Base-by-base conservation (phyloP, 2,888 invertebrate genomes). In the Drosophila fungiperda region DNA sequence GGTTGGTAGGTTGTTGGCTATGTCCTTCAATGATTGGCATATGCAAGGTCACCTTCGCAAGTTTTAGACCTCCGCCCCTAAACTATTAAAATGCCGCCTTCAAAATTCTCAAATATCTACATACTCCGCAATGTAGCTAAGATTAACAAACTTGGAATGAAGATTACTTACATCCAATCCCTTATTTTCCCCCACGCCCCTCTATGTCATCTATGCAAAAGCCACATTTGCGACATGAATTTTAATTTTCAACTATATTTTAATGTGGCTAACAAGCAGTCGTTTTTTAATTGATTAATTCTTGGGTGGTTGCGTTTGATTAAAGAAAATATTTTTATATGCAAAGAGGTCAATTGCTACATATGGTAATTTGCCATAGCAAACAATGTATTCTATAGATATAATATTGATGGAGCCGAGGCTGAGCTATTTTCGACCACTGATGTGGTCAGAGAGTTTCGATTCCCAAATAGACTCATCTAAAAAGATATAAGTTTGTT, bases 231-330 rank as follows among this genome's bases (percentile, higher is more conserved):
- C 73, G 60, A 85, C 88, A 90, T 85, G 85, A 87, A 85, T 90
- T 88, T 88, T 80, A 88, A 85, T 85, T 89, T 83, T 68, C 84
- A 86, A 90, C 86, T 86, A 86, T 87, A 83, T 75, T 87, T 90
- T 86, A 86, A 90, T 90, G 70, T 76, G 72, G 74, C 76, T 78
- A 84, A 89, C 89, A 85, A 87, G 85, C 89, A 68, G 68, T 67
- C 68, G 67, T 70, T 64, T 81, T 74, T 77, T 87, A 90, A 90
- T 86, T 90, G 82, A 88, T 84, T 90, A 90, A 89, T 90, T 86
- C 87, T 89, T 81, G 55, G 79, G 69, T 53, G 66, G 78, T 57
- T 86, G 87, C 77, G 73, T 78, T 86, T 90, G 87, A 86, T 86
- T 86, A 86, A 86, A 63, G 75, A 83, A 80, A 89, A 89, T 76